Evolutionary conservation across 30 jellyfish, hydroid and myxozoan genomes (phyloP), one percentile per base, ranked within the genome.

Genomic region (Nemopilema nomurai): DNA sequence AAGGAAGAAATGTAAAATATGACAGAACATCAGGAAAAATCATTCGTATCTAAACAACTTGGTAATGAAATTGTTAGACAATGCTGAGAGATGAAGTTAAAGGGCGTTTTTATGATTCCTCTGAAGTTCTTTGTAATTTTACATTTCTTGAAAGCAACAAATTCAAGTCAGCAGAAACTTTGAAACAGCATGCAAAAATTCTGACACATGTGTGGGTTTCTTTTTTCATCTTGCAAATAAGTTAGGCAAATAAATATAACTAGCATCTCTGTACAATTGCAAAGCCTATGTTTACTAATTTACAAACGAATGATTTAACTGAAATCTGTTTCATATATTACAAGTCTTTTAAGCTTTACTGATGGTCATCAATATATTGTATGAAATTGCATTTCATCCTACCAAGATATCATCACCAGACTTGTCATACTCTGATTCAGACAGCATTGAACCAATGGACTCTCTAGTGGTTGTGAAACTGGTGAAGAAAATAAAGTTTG

Each of bases 321-420:
- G 77, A 82, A 51, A 75, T 83, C 6, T 41, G 9, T 41, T 41
- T 41, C 57, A 41, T 41, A 41, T 41, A 41, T 41, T 41, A 41
- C 57, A 41, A 41, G 57, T 41, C 57, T 41, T 41, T 6, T 41
- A 3, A 41, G 57, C 57, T 41, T 41, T 41, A 41, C 57, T 41
- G 57, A 41, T 13, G 6, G 57, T 6, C 13, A 13, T 41, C 57
- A 41, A 41, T 41, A 41, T 41, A 41, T 41, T 41, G 57, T 50
- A 20, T 21, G 49, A 62, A 76, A 69, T 69, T 51, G 52, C 26
- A 75, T 30, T 68, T 72, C 83, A 65, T 81, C 98, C 94, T 93
- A 93, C 98, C 98, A 93, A 74, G 16, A 93, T 50, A 62, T 91
- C 90, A 73, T 93, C 98, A 49, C 84, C 98, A 4, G 98, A 90